phyloP scores from a whole-genome alignment of 2,113 vertebrate species.

The Indicator indicator region DNA sequence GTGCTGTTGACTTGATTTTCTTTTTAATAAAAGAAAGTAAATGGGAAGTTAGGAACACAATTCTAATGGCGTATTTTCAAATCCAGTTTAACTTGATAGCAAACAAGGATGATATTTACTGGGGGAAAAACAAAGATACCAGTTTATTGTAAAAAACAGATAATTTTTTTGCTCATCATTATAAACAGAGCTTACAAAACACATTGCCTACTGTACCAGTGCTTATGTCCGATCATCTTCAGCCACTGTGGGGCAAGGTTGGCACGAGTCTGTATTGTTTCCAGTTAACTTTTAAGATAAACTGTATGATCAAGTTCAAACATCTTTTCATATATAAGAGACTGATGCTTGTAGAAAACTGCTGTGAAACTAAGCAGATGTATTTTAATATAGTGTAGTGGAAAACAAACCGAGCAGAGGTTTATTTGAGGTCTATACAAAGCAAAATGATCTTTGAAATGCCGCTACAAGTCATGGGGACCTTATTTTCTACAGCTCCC shows the following conservation, averaged over 20 bases:
- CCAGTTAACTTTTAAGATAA: not conserved
- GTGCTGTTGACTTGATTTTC: not conserved
- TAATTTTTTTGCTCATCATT: not conserved
- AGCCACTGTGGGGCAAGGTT: not conserved
- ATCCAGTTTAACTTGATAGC: not conserved
- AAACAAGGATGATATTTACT: not conserved
- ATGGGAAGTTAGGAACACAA: not conserved
- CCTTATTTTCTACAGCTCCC: not conserved
- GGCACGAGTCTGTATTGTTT: not conserved
- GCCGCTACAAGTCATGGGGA: not conserved
- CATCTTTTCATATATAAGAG: not conserved
- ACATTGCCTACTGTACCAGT: not conserved
- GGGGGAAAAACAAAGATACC: not conserved
- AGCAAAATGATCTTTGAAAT: not conserved
- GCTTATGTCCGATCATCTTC: not conserved
- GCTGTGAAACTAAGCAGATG: not conserved
- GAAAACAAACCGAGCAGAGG: not conserved
- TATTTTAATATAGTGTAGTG: not conserved
- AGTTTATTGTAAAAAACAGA: not conserved
- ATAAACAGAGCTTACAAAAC: not conserved
- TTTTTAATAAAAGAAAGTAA: not conserved
- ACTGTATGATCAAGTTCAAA: rapidly evolving
- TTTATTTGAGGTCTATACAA: not conserved
- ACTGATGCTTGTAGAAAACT: not conserved
- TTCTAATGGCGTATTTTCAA: not conserved